Evolutionary conservation across 2,888 invertebrate species (phyloP).

Genomic region (Dynastes grantii): DNA sequence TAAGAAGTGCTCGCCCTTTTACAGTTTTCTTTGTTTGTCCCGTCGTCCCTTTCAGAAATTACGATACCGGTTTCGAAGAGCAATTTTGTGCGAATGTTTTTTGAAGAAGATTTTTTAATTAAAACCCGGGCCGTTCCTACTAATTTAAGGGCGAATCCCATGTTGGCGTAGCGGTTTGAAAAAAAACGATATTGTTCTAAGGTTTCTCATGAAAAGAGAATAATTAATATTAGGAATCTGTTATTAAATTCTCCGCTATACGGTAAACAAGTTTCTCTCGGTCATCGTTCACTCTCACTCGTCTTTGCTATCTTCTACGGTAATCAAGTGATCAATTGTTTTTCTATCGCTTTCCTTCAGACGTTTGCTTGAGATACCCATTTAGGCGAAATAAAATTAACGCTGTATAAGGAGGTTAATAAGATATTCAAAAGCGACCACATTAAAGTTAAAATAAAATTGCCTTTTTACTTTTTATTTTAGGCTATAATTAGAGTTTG

Average conservation of each 20-base stretch:
- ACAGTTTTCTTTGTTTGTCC: no score
- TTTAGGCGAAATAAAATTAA: neutral
- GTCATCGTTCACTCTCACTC: slow-evolving; percentile 18
- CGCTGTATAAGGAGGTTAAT: neutral
- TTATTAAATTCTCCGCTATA: neutral
- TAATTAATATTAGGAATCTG: slow-evolving; percentile 5
- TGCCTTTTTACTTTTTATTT: no score
- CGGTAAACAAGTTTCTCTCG: neutral
- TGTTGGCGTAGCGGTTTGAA: neutral
- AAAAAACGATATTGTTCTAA: slow-evolving; percentile 5
- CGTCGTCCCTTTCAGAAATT: neutral
- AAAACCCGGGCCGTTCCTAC: neutral
- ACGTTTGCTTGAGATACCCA: neutral
- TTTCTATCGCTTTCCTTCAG: slow-evolving; percentile 4
- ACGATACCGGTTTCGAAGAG: neutral
- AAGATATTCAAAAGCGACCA: no score
- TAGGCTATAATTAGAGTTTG: no score
- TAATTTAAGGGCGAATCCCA: neutral
- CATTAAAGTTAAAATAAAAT: no score
- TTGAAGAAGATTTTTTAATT: neutral
- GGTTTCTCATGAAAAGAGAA: neutral
- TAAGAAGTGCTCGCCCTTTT: no score
- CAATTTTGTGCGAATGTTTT: neutral
- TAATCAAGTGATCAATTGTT: slow-evolving; percentile 22
- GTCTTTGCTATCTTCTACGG: slow-evolving; percentile 4